Base-by-base conservation (phyloP, 2,113 vertebrate genomes). In the Mesitornis unicolor region DNA sequence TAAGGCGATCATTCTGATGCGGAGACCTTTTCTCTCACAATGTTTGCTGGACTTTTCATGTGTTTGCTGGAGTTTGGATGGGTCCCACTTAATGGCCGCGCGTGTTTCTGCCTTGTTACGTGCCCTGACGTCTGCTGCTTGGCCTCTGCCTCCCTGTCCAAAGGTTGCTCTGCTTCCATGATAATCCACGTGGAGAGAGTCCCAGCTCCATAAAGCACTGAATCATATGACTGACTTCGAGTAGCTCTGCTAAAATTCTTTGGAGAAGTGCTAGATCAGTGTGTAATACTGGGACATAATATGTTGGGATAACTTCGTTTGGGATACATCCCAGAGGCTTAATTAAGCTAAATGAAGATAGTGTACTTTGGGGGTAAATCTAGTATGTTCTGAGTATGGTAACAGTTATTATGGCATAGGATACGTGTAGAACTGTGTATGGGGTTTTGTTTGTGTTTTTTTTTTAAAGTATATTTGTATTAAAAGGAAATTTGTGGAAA, bases 81-180 rank as follows among this genome's bases (percentile, higher is more conserved):
- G 69, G 10, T n/a, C 53, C 2, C 38, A 25, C 38, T 82, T 79
- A n/a, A 40, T 0, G 18, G 56, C 45, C 63, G 24, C 1, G 0
- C 69, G 35, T 7, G 3, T 84, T 92, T 67, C 84, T 94, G 33
- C 38, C 10, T 60, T 91, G 69, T 87, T 94, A 69, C 0, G 1
- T 53, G 36, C 80, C 56, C 21, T 64, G 84, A 75, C 0, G 4
- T 84, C 43, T 87, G 65, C 73, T 78, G 64, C n/a, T 48, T 91
- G 89, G 77, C 91, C 84, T 95, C 77, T 94, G 81, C 81, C 74
- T 95, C 57, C 77, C 45, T 48, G 80, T 92, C 45, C 84, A 95
- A 75, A 96, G 93, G 83, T 96, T 87, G 48, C 65, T 68, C 0
- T 71, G 45, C 57, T 87, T 78, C 83, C 61, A 33, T 91, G 93